Conservation (phyloP, 2,888 invertebrate genomes). For the Ceraclea dissimilis region DNA sequence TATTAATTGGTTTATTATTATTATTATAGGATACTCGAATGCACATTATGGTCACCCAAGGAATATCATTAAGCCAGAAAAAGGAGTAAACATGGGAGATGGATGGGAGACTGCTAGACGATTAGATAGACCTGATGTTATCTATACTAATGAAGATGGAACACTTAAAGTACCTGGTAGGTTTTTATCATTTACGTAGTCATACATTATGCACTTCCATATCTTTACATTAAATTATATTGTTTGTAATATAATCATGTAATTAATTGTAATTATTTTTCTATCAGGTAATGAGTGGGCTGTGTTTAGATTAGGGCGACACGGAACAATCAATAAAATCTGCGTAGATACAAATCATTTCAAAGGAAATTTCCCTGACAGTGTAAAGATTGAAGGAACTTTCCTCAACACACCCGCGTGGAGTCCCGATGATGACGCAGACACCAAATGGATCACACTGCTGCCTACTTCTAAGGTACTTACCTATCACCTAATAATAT, state of each 20-base stretch:
- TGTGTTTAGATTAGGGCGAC: conserved; percentile 49
- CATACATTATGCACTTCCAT: background rate
- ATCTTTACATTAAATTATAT: too few relatives aligned
- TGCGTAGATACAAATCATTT: conserved; percentile 56
- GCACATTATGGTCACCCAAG: conserved; percentile 59
- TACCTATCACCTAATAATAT: too few relatives aligned
- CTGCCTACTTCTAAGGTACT: conserved; percentile 47
- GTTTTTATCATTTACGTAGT: background rate
- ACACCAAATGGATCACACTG: conserved; percentile 40
- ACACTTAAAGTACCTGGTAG: conserved; percentile 49
- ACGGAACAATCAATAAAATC: conserved; percentile 43
- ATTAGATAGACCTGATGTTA: conserved; percentile 50
- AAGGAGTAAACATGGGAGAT: conserved; percentile 50
- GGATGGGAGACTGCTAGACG: conserved; percentile 61
- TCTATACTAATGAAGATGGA: conserved; percentile 47
- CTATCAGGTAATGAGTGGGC: conserved; percentile 54
- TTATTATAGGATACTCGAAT: conserved; percentile 45
- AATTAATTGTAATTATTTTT: background rate
- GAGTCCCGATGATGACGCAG: conserved; percentile 29
- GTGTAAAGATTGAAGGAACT: conserved; percentile 49
- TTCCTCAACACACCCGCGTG: conserved; percentile 34
- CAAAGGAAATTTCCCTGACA: conserved; percentile 59
- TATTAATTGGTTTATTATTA: background rate
- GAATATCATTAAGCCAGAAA: conserved; percentile 49
- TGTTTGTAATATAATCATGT: background rate